Conservation (phyloP, 2,113 vertebrate genomes). For the Hepsetus odoe region DNA sequence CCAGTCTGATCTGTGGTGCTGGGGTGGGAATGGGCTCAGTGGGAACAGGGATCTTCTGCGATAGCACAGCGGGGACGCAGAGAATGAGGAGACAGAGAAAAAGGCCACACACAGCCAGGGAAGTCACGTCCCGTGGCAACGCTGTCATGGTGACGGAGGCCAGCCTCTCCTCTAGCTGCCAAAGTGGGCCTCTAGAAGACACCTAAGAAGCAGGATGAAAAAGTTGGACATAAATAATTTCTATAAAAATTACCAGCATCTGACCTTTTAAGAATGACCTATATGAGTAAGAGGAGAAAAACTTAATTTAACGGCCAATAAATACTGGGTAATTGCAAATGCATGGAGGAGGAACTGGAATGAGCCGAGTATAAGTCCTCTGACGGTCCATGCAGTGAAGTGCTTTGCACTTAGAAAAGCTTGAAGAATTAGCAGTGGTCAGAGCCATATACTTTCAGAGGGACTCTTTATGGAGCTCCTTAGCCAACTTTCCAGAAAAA, state of each 20-base stretch:
- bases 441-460: constrained; percentile 1
- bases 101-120: constrained; percentile 79
- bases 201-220: constrained; percentile 73
- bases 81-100: constrained; percentile 65
- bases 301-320: constrained; percentile 66
- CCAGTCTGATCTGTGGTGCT: constrained; percentile 63
- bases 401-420: constrained; percentile 34
- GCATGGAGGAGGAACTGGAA: constrained; percentile 48
- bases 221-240: constrained; percentile 2
- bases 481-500: constrained; percentile 20
- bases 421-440: constrained; percentile 30
- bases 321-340: constrained; percentile 57
- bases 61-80: constrained; percentile 72
- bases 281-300: constrained; percentile 45
- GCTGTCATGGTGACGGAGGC: constrained; percentile 84
- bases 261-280: constrained; percentile 26
- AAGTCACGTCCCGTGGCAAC: constrained; percentile 76
- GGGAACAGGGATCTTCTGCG: constrained; percentile 72
- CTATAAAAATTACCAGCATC: constrained; percentile 14
- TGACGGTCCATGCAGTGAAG: constrained; percentile 53
- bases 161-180: constrained; percentile 80
- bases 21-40: constrained; percentile 62
- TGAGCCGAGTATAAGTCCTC: constrained; percentile 47
- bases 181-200: constrained; percentile 73
- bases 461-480: neutral